Conservation (phyloP, 1,140 invertebrate species). For the Agraylea sexmaculata region DNA sequence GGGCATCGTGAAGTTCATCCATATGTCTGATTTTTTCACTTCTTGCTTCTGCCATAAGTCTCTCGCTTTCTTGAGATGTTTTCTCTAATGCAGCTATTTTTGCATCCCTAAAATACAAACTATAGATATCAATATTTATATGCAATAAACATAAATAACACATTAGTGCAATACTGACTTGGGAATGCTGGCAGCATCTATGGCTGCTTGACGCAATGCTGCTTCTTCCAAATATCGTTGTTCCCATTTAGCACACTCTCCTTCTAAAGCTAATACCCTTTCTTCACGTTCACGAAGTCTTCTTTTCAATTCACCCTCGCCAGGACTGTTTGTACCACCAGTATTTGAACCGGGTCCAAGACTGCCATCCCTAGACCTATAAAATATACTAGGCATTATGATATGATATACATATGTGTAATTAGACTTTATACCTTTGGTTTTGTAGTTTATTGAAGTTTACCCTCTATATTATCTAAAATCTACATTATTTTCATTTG, state of each 20-base stretch:
- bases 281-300: conserved; percentile 64
- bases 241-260: conserved; percentile 78
- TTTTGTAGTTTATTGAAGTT: conserved; percentile 64
- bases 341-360: conserved; percentile 18
- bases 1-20: conserved; percentile 73
- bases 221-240: conserved; percentile 79
- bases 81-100: conserved; percentile 78
- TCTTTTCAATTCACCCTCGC: conserved; percentile 52
- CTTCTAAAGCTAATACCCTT: conserved; percentile 68
- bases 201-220: conserved; percentile 68
- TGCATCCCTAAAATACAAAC: conserved; percentile 50
- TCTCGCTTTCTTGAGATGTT: conserved; percentile 76
- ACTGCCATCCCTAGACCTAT: conserved; percentile 19
- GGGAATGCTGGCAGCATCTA: conserved; percentile 72
- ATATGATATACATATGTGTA: not conserved
- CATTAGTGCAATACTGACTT: conserved; percentile 44
- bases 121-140: not conserved
- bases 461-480: too few relatives aligned
- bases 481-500: too few relatives aligned
- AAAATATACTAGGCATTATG: conserved; percentile 6
- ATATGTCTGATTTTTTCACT: conserved; percentile 78
- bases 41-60: conserved; percentile 72
- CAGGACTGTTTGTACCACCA: conserved; percentile 36
- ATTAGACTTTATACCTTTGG: conserved; percentile 36
- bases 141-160: conserved; percentile 1